Percentiles rank a stretch among this genome's conserved stretches.
Conservation (phyloP, 2,888 invertebrate species). For the Xestia rhomboidea region DNA sequence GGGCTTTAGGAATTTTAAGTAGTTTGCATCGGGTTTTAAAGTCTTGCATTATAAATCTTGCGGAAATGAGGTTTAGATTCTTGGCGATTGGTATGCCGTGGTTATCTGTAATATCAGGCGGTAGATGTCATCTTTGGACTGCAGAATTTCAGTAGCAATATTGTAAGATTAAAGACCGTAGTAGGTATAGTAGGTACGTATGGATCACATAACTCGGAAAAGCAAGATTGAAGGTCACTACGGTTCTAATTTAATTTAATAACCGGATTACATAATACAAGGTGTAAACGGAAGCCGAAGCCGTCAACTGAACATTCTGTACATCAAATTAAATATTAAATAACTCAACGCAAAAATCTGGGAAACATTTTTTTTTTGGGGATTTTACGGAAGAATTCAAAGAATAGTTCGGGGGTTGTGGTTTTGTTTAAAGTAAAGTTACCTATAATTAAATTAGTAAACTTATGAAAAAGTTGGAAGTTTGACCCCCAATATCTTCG, state of each 20-base stretch:
- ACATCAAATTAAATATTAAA: no score
- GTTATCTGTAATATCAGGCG: background rate
- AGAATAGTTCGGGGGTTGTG: no score
- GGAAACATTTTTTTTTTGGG: no score
- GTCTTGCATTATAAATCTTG: slow-evolving; percentile 20
- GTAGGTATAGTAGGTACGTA: background rate
- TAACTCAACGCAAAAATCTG: no score
- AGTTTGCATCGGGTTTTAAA: slow-evolving; percentile 38
- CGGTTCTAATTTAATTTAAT: background rate
- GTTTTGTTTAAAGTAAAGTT: no score
- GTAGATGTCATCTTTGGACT: background rate
- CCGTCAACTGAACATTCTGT: no score
- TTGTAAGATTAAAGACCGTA: background rate
- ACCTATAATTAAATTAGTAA: no score
- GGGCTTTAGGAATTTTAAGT: slow-evolving; percentile 47
- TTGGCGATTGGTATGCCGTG: background rate
- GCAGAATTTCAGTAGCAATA: background rate
- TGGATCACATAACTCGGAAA: background rate
- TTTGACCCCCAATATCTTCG: no score
- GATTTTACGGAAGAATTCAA: no score
- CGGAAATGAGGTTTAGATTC: background rate
- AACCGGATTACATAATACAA: background rate
- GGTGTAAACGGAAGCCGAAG: no score
- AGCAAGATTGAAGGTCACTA: background rate
- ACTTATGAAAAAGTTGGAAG: no score